Evolutionary conservation across 2,113 vertebrate genomes (phyloP).

Genomic region (Amazona guildingii): DNA sequence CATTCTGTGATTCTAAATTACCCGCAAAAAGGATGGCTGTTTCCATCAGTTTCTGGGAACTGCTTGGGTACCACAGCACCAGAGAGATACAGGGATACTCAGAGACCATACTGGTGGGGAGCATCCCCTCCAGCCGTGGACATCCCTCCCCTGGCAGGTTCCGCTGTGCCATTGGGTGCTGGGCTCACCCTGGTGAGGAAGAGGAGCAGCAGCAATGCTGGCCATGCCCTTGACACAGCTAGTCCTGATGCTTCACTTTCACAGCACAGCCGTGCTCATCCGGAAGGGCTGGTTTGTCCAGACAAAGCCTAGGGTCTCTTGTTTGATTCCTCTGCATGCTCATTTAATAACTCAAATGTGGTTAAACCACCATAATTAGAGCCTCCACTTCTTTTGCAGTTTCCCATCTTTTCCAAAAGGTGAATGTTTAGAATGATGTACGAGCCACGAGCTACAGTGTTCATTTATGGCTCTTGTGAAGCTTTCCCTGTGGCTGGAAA

Average conservation of each 20-base stretch:
- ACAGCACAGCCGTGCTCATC: not conserved
- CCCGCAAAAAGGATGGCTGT: not conserved
- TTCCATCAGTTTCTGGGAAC: not conserved
- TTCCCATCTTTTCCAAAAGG: not conserved
- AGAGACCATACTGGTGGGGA: not conserved
- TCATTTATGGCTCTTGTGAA: not conserved
- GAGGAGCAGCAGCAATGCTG: not conserved
- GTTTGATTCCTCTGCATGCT: not conserved
- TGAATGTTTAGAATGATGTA: not conserved
- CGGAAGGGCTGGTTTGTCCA: not conserved
- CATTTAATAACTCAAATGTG: not conserved
- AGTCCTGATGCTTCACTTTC: not conserved
- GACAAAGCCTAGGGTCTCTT: not conserved
- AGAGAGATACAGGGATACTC: accelerated
- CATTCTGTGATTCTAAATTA: not conserved
- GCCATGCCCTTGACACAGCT: accelerated
- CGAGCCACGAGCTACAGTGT: not conserved
- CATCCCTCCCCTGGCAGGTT: not conserved
- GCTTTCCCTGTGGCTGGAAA: not conserved
- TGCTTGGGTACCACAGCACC: accelerated
- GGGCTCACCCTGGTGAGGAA: not conserved
- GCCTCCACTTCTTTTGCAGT: not conserved
- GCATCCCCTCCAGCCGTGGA: accelerated
- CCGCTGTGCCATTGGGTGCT: not conserved
- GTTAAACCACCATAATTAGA: not conserved